Evolutionary conservation across 2,113 vertebrate genomes (phyloP), one percentile per base, ranked within the genome.

Genomic region (Tor tambroides): DNA sequence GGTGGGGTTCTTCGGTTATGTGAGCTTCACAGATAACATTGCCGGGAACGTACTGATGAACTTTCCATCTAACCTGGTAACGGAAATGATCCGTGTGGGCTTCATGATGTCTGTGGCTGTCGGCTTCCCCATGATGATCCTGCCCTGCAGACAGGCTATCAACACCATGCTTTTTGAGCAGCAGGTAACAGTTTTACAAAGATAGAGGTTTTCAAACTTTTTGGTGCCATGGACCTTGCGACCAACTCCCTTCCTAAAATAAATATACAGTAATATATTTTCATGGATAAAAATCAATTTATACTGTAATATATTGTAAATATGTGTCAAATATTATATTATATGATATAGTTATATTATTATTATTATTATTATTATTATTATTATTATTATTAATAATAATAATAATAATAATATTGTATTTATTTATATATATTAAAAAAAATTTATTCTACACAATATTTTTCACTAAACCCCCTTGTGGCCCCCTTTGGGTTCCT

Each of bases 41-140:
- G 97, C 95, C 0, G 98, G 98, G 61, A 99, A 99, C 0, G 97
- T 99, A 51, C 95, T 99, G 4, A 97, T 97, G 95, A 99, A 99
- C 92, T 99, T 99, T 91, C 97, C 98, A 0, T 98, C 98, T 90
- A 99, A 99, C 94, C 92, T 97, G 84, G 98, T 99, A 93, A 99
- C 98, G 0, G 97, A 97, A 93, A 96, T 98, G 96, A 97, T 98
- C 86, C 96, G 97, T 0, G 96, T 98, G 86, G 98, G 98, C 49
- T 99, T 99, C 88, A 96, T 98, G 96, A 99, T 99, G 98, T 99
- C 98, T 0, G 98, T 99, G 91, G 98, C 98, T 0, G 96, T 99
- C 67, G 97, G 98, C 5, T 99, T 99, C 86, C 98, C 98, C 0
- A 98, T 99, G 98, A 99, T 99, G 98, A 99, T 99, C 88, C 92